Evolutionary conservation across 2,888 invertebrate species (phyloP).

Genomic region (Stenolophus ochropezus): DNA sequence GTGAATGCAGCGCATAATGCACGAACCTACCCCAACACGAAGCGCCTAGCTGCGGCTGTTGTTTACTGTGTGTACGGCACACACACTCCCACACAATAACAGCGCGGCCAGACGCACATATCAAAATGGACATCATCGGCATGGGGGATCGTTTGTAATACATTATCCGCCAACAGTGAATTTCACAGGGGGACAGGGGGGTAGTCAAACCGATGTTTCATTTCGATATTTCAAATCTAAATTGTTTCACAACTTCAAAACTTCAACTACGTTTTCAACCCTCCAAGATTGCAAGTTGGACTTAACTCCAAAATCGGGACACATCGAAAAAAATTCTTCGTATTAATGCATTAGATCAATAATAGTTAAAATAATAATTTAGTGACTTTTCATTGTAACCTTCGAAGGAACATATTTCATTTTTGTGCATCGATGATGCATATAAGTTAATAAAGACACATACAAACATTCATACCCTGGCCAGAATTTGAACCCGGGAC

Average conservation of each 20-base stretch:
- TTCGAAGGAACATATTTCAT: too few species aligned
- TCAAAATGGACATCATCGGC: constrained; percentile 10
- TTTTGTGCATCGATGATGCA: too few species aligned
- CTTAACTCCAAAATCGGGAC: too few species aligned
- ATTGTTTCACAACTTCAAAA: neutral
- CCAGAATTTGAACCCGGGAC: too few species aligned
- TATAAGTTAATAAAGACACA: too few species aligned
- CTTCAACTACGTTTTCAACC: too few species aligned
- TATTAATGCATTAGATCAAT: too few species aligned
- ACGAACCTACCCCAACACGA: constrained; percentile 42
- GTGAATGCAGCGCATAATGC: constrained; percentile 38
- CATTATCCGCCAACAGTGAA: neutral
- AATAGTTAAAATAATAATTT: too few species aligned
- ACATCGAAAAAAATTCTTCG: too few species aligned
- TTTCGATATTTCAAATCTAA: neutral
- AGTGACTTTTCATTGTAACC: too few species aligned
- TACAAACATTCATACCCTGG: too few species aligned
- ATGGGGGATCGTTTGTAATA: neutral
- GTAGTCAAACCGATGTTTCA: neutral
- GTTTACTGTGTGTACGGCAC: neutral
- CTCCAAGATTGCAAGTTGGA: too few species aligned
- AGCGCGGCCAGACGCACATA: neutral
- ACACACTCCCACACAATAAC: neutral
- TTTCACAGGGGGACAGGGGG: neutral
- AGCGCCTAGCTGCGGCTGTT: neutral